A percentile compares a stretch with the other conserved stretches of the same genome.
Evolutionary conservation across 1,140 invertebrate genomes (phyloP).

Genomic region (Pissodes strobi): DNA sequence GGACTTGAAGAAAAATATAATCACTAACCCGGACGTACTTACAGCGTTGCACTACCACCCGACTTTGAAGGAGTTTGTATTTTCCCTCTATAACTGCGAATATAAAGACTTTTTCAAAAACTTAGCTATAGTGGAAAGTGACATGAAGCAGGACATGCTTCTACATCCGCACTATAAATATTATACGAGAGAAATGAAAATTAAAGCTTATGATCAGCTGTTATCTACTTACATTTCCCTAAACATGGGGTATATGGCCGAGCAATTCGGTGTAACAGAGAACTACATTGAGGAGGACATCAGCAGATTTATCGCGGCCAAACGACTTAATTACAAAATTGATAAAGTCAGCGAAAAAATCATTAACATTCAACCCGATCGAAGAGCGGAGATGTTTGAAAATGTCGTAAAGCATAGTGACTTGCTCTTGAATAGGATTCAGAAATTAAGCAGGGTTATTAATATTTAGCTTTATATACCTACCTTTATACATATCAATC

Average conservation of each 20-base stretch:
- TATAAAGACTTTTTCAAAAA: conserved; percentile 93
- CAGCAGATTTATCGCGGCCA: conserved; percentile 89
- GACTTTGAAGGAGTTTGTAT: conserved; percentile 83
- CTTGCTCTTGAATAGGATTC: conserved; percentile 92
- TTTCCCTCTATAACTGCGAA: conserved; percentile 93
- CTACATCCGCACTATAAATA: conserved; percentile 90
- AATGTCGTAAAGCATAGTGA: conserved; percentile 96
- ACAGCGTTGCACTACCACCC: conserved; percentile 85
- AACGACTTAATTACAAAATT: conserved; percentile 93
- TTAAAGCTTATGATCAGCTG: conserved; percentile 94
- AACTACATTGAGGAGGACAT: conserved; percentile 90
- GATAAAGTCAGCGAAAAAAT: conserved; percentile 95
- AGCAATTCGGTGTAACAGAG: conserved; percentile 91
- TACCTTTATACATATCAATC: not conserved
- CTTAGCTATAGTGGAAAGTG: conserved; percentile 75
- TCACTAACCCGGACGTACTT: conserved; percentile 91
- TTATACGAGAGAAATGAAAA: conserved; percentile 95
- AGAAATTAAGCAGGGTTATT: conserved; percentile 96
- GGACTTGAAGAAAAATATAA: conserved; percentile 76
- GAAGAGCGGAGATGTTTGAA: conserved; percentile 88
- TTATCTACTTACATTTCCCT: conserved; percentile 92
- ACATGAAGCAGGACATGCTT: conserved; percentile 87
- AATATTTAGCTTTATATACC: conserved; percentile 74
- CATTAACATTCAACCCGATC: conserved; percentile 89
- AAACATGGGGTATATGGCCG: conserved; percentile 92